Evolutionary conservation across 2,113 vertebrate species (phyloP).

Genomic region (Pithys albifrons): DNA sequence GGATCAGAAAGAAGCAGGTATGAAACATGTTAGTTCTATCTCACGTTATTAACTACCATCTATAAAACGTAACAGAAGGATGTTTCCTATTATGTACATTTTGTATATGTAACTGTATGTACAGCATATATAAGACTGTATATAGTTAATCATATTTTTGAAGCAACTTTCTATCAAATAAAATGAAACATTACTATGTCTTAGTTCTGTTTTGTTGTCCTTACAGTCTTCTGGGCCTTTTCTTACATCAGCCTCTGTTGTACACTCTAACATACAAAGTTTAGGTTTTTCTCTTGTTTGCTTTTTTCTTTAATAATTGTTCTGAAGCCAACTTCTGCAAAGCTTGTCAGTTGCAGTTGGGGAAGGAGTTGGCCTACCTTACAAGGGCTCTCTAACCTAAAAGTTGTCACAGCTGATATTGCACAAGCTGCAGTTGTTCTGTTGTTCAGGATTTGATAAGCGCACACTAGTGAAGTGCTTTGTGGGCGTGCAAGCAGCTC

Average conservation of each 20-base stretch:
- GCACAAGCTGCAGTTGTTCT: not conserved
- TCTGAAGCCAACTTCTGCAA: not conserved
- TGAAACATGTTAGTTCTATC: not conserved
- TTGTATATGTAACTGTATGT: slow-evolving; percentile 56
- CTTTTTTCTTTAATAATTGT: not conserved
- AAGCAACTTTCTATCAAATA: slow-evolving; percentile 59
- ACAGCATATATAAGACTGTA: slow-evolving; percentile 50
- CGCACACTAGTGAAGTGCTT: not conserved
- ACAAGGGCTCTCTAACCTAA: not conserved
- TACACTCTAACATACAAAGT: not conserved
- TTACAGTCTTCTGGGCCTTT: not conserved
- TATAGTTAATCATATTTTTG: slow-evolving; percentile 60
- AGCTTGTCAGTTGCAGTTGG: not conserved
- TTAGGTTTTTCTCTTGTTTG: accelerated
- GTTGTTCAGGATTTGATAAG: not conserved
- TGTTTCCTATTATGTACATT: slow-evolving; percentile 27
- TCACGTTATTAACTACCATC: not conserved
- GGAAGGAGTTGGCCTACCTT: not conserved
- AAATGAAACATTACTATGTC: slow-evolving; percentile 20
- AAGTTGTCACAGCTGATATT: not conserved
- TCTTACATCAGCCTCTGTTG: not conserved
- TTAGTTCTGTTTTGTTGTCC: not conserved
- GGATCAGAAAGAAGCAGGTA: slow-evolving; percentile 16
- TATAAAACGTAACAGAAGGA: not conserved
- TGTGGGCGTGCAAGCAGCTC: not conserved